Conservation (phyloP, 2,113 vertebrate genomes). For the Brachirus orientalis region DNA sequence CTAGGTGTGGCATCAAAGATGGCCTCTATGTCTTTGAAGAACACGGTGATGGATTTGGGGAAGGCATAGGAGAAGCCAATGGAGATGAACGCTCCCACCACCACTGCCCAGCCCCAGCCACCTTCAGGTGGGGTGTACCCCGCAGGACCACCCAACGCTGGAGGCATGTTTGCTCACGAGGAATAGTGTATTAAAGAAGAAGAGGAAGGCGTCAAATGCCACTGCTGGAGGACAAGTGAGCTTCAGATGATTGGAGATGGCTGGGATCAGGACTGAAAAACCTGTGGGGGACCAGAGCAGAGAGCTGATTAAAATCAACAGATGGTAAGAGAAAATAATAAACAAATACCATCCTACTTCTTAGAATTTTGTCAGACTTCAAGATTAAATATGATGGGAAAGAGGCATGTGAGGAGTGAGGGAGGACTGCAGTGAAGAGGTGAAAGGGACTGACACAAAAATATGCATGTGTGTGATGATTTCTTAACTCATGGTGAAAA, state of each 20-base stretch:
- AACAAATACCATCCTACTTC: background rate
- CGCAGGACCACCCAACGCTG: conserved; percentile 85
- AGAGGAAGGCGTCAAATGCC: background rate
- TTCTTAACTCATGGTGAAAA: background rate
- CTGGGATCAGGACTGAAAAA: background rate
- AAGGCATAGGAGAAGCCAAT: conserved; percentile 98
- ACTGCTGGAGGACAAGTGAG: background rate
- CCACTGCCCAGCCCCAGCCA: conserved; percentile 97
- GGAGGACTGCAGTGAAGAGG: background rate
- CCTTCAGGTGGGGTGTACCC: conserved; percentile 95
- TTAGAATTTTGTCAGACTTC: background rate
- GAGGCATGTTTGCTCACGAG: conserved; percentile 82
- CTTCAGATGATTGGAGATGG: background rate
- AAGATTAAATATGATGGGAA: background rate
- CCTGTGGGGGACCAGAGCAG: conserved; percentile 23
- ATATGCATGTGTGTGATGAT: background rate
- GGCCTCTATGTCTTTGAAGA: conserved; percentile 96
- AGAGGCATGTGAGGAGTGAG: background rate
- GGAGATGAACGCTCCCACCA: conserved; percentile 93
- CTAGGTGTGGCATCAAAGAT: conserved; percentile 92
- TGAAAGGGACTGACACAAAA: background rate
- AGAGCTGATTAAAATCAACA: background rate
- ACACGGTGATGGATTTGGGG: conserved; percentile 97
- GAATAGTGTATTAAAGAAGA: background rate
- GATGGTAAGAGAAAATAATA: background rate